Evolutionary conservation across 1,140 invertebrate genomes (phyloP), one percentile per base, ranked within the genome.

Genomic region (Zeugodacus cucurbitae): DNA sequence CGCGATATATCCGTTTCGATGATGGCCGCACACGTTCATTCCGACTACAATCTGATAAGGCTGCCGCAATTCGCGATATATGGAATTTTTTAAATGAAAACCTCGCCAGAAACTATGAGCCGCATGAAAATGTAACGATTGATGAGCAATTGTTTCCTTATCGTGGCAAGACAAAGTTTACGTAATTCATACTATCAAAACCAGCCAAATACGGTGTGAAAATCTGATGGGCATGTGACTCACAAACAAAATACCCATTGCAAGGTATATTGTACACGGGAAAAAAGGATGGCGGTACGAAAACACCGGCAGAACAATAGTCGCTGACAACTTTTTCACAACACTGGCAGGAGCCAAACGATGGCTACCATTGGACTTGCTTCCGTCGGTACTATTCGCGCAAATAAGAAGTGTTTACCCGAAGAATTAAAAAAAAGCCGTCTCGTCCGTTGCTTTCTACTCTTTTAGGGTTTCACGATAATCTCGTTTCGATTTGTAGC

Each of bases 191-290:
- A 70, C 93, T 93, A 64, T 91, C 91, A 2, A 95, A 94, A 89
- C 93, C 93, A 82, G 90, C 90, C 32, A 94, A 94, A 89, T 95
- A 94, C 90, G 94, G 93, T 4, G 92, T 94, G 82, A 94, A 94
- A 90, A 88, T 93, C 54, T 93, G 90, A 89, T 86, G 41, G 41
- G 87, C 88, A 85, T 89, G 88, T 37, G 88, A 89, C 26, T 54
- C 88, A 17, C 87, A 93, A 90, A 90, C 88, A 91, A 87, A 93
- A 90, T 88, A 90, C n/a, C n/a, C n/a, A n/a, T n/a, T n/a, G n/a
- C 91, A 90, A 70, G 88, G 82, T 70, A 57, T 91, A 91, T 90
- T 89, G 89, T 86, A 87, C 90, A 32, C 88, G 89, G 85, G 87
- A 32, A 89, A 89, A 22, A 7, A 57, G 22, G 8, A 5, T 4